Evolutionary conservation across 1,140 invertebrate genomes (phyloP).

Genomic region (Apis cerana): DNA sequence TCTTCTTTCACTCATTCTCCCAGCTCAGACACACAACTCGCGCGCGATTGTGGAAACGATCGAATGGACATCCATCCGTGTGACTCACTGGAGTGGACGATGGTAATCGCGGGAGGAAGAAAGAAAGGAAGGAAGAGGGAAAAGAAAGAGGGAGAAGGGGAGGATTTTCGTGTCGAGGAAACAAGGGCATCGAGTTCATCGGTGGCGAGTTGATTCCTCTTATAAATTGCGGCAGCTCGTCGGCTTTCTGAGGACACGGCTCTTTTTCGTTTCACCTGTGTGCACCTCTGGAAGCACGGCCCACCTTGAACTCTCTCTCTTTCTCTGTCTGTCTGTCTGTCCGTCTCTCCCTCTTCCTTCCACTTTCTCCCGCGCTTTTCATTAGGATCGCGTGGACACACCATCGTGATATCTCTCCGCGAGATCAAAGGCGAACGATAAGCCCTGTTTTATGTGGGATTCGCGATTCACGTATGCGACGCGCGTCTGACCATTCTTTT

Average conservation of each 20-base stretch:
- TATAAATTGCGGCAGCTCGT: conserved; percentile 30
- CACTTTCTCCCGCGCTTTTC: neutral
- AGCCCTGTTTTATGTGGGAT: neutral
- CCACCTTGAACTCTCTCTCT: conserved; percentile 21
- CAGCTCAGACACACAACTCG: neutral
- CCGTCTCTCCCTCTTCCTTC: neutral
- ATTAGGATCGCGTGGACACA: neutral
- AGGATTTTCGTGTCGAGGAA: neutral
- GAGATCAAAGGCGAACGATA: conserved; percentile 27
- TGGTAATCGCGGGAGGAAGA: conserved; percentile 13
- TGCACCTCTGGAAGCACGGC: neutral
- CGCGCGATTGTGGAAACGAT: neutral
- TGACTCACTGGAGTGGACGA: neutral
- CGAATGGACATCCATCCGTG: neutral
- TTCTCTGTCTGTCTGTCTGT: neutral
- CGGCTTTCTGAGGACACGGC: neutral
- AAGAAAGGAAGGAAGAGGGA: neutral
- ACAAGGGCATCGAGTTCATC: neutral
- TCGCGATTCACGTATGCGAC: neutral
- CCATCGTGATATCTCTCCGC: neutral
- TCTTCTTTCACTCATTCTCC: no score
- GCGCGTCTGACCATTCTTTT: no score
- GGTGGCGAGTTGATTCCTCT: conserved; percentile 1
- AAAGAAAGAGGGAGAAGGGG: no score
- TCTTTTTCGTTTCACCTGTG: neutral